Conservation (phyloP, 2,888 invertebrate species). For the Pyrochroa serraticornis region DNA sequence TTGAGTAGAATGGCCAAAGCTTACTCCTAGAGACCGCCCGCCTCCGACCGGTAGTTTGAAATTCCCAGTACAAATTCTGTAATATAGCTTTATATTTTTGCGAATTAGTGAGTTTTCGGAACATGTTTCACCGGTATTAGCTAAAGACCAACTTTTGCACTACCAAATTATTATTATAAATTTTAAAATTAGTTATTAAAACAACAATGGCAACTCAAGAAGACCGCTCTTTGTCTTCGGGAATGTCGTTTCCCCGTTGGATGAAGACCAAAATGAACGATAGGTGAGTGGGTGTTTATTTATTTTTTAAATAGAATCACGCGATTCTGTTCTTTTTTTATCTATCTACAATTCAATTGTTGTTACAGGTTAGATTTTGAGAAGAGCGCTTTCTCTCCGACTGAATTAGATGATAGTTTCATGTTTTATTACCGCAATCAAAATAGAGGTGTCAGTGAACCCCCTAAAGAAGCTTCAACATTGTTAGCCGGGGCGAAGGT, state of each 20-base stretch:
- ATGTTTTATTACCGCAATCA: constrained; percentile 60
- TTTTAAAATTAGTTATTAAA: constrained; percentile 5
- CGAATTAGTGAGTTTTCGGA: background rate
- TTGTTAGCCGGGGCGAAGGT: constrained; percentile 8
- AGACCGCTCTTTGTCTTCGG: constrained; percentile 66
- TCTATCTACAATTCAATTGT: background rate
- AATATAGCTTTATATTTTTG: background rate
- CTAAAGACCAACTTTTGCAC: background rate
- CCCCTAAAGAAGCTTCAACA: constrained; percentile 55
- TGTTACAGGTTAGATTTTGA: constrained; percentile 62
- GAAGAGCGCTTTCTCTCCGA: constrained; percentile 70
- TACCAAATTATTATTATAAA: constrained; percentile 2
- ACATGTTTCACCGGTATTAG: background rate
- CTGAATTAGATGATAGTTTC: constrained; percentile 76
- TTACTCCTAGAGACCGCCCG: constrained; percentile 39
- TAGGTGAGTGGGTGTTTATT: constrained; percentile 52
- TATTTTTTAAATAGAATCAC: background rate
- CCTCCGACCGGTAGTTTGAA: background rate
- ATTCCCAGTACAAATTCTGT: constrained; percentile 16
- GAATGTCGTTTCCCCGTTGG: constrained; percentile 73
- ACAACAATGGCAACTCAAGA: constrained; percentile 52
- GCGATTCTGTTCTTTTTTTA: constrained; percentile 2
- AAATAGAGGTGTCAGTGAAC: constrained; percentile 12
- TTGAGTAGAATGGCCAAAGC: constrained; percentile 46
- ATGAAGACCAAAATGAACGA: constrained; percentile 70